Evolutionary conservation across 2,888 invertebrate species (phyloP).

Genomic region (Melieria picta): DNA sequence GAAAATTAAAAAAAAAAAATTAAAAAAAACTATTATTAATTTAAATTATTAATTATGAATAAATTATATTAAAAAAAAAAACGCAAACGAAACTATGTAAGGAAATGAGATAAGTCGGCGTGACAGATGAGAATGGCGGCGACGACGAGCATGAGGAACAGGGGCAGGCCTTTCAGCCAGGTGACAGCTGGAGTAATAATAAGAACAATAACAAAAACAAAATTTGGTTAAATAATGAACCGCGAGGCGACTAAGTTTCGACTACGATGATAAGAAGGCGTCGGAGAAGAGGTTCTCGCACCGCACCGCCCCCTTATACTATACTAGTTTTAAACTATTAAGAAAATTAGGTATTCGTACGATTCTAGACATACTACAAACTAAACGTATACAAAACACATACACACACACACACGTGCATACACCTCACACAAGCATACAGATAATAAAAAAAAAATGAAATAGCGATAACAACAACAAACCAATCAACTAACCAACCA

Average conservation of each 20-base stretch:
- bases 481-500: too few relatives aligned
- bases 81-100: background rate
- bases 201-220: too few relatives aligned
- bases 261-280: background rate
- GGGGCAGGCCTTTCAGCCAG: too few relatives aligned
- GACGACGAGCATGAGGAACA: background rate
- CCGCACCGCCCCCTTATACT: background rate
- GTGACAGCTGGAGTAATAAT: too few relatives aligned
- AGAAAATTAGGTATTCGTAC: slow-evolving; percentile 21
- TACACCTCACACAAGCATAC: background rate
- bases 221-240: too few relatives aligned
- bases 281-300: background rate
- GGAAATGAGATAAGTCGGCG: background rate
- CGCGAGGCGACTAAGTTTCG: background rate
- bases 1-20: background rate
- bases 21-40: slow-evolving; percentile 28
- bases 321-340: slow-evolving; percentile 2
- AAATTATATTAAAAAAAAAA: slow-evolving; percentile 22
- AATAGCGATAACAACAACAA: background rate
- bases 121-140: background rate
- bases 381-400: background rate
- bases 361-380: background rate
- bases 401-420: slow-evolving; percentile 1
- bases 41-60: slow-evolving; percentile 30
- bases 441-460: background rate